A percentile compares a stretch with the other conserved stretches of the same genome.
These are phyloP conservation scores for Psittacara wagleri DNA, from an alignment of 2,113 vertebrate species.

Conservation along the genomic window DNA sequence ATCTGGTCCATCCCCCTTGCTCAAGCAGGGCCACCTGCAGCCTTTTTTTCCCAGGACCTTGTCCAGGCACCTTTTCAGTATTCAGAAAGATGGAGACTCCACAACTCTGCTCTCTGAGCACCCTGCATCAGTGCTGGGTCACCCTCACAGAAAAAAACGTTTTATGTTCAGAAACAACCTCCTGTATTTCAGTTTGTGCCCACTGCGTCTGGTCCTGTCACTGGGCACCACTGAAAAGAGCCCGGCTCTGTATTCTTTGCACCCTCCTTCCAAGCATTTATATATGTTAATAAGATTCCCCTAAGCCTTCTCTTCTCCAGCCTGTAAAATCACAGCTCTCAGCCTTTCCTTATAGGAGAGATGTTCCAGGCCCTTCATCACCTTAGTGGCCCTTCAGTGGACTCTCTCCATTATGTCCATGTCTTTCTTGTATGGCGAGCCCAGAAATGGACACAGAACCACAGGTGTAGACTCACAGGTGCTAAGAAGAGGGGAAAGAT, in stretches of 20 bases:
- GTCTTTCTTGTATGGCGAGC: background rate
- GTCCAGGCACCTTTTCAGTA: background rate
- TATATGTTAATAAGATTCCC: background rate
- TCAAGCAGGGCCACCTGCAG: background rate
- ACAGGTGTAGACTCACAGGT: background rate
- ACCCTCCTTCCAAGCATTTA: background rate
- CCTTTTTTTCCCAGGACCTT: fast-evolving
- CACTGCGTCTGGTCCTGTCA: background rate
- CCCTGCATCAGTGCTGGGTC: background rate
- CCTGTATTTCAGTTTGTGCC: background rate
- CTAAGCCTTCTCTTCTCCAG: background rate
- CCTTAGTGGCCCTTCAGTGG: background rate
- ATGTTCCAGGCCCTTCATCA: background rate
- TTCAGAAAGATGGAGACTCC: background rate
- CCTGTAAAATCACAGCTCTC: background rate
- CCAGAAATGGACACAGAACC: background rate
- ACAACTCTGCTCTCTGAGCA: background rate
- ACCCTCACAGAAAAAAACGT: background rate
- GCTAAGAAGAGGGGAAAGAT: background rate
- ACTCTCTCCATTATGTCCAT: background rate
- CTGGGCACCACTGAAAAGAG: background rate
- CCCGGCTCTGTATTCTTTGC: background rate
- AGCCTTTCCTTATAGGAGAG: background rate
- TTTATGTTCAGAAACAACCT: background rate
- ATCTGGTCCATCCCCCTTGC: background rate